These are phyloP conservation scores for Drosophila burlai DNA, from an alignment of 1,140 invertebrate species.

Conservation along the genomic window DNA sequence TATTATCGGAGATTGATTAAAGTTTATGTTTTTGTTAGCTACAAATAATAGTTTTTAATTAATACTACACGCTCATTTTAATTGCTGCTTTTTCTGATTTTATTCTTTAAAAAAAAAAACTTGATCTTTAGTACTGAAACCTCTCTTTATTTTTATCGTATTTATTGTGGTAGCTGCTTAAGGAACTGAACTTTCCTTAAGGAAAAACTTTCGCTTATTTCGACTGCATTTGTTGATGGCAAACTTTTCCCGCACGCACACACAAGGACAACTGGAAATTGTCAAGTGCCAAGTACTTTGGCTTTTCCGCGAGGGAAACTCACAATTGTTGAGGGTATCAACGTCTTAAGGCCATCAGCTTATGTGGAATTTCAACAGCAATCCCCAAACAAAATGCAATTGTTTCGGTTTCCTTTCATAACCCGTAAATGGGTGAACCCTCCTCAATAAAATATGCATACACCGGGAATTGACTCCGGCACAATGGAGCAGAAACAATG, in stretches of 20 bases:
- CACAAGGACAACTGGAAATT: constrained; percentile 20
- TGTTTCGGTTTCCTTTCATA: constrained; percentile 27
- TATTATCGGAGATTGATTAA: background rate
- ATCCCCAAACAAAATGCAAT: constrained; percentile 38
- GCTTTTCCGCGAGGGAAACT: constrained; percentile 9
- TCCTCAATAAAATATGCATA: constrained; percentile 77
- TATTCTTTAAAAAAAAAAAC: background rate
- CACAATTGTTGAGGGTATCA: constrained; percentile 27
- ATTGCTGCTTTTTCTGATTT: background rate
- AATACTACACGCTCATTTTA: background rate
- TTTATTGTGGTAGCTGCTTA: constrained; percentile 17
- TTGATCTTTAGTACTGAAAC: background rate
- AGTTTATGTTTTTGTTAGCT: background rate
- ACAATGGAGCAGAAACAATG: constrained; percentile 52
- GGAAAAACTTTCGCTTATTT: constrained; percentile 28
- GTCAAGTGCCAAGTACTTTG: constrained; percentile 43
- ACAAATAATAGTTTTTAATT: background rate
- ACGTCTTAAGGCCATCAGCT: constrained; percentile 22
- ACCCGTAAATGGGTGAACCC: constrained; percentile 28
- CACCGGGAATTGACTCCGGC: constrained; percentile 44
- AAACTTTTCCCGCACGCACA: constrained; percentile 26
- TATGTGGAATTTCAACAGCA: constrained; percentile 19
- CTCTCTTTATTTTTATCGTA: background rate
- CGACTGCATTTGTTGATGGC: constrained; percentile 42
- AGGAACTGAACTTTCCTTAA: constrained; percentile 25